Conservation (phyloP, 2,888 invertebrate genomes). For the Geotrupes spiniger region DNA sequence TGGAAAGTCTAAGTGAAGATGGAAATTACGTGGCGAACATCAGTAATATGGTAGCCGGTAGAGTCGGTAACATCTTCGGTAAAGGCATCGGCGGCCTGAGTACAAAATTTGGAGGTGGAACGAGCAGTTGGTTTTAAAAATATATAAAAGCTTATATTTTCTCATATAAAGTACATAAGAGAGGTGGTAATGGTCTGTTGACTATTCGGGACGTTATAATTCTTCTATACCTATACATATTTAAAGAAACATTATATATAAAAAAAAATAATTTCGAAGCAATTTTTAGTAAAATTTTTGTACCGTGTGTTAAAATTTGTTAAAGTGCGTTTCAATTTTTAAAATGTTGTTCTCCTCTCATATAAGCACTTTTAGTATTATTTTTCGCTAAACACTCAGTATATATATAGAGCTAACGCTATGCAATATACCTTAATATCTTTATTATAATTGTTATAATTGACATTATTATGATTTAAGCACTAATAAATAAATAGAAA, state of each 20-base stretch:
- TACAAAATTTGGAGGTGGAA: conserved; percentile 81
- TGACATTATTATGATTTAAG: conserved; percentile 10
- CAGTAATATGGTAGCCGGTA: conserved; percentile 80
- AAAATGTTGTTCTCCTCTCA: conserved; percentile 12
- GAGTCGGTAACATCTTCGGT: conserved; percentile 86
- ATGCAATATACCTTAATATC: conserved; percentile 6
- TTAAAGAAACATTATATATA: neutral
- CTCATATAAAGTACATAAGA: conserved; percentile 33
- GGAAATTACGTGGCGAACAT: conserved; percentile 75
- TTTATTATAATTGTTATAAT: conserved; percentile 8
- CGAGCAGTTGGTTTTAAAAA: conserved; percentile 78
- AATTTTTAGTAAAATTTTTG: conserved; percentile 34
- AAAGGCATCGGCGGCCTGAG: conserved; percentile 88
- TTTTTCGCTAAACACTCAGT: conserved; percentile 10
- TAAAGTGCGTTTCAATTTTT: conserved; percentile 22
- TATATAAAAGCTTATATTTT: conserved; percentile 37
- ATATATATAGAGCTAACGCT: conserved; percentile 5
- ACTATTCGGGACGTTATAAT: conserved; percentile 21
- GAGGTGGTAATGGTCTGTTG: conserved; percentile 30
- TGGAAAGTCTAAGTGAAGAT: conserved; percentile 64
- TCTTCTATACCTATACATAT: neutral
- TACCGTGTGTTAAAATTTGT: conserved; percentile 32
- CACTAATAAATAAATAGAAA: conserved; percentile 4
- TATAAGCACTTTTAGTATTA: conserved; percentile 8
- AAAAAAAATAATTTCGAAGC: conserved; percentile 33